Evolutionary conservation across 2,888 invertebrate genomes (phyloP).

Genomic region (Aleiodes testaceus): DNA sequence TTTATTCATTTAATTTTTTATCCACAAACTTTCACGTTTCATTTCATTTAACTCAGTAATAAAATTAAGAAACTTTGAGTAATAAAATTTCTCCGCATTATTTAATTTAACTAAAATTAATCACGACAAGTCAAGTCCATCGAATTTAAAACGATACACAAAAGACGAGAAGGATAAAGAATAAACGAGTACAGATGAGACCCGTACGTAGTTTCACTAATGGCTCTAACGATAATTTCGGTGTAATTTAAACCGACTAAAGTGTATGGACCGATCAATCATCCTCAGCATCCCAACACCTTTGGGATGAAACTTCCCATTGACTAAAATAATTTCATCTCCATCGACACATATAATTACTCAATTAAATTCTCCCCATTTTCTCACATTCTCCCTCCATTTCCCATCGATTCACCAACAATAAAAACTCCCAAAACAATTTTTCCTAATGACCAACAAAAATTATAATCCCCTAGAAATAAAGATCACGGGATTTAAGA

Average conservation of each 20-base stretch:
- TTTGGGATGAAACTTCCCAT: slow-evolving; percentile 2
- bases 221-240: slow-evolving; percentile 44
- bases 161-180: slow-evolving; percentile 11
- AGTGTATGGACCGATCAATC: slow-evolving; percentile 45
- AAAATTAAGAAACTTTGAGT: too few relatives aligned
- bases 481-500: background rate
- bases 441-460: too few relatives aligned
- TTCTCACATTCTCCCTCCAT: background rate
- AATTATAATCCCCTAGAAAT: background rate
- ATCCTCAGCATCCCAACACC: slow-evolving; percentile 14
- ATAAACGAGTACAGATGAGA: background rate
- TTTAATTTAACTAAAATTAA: background rate
- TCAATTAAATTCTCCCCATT: slow-evolving; percentile 14
- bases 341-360: slow-evolving; percentile 32
- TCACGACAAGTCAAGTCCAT: slow-evolving; percentile 43
- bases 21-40: background rate
- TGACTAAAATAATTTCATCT: slow-evolving; percentile 21
- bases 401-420: background rate
- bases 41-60: too few relatives aligned
- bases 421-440: too few relatives aligned
- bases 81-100: too few relatives aligned
- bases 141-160: slow-evolving; percentile 27
- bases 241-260: slow-evolving; percentile 39
- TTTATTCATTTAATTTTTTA: slow-evolving; percentile 18
- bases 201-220: slow-evolving; percentile 15